Percentiles rank a stretch among this genome's conserved stretches.
These are phyloP conservation scores for Conus ventricosus DNA, from an alignment of 1,140 invertebrate genomes.

Conservation along the genomic window DNA sequence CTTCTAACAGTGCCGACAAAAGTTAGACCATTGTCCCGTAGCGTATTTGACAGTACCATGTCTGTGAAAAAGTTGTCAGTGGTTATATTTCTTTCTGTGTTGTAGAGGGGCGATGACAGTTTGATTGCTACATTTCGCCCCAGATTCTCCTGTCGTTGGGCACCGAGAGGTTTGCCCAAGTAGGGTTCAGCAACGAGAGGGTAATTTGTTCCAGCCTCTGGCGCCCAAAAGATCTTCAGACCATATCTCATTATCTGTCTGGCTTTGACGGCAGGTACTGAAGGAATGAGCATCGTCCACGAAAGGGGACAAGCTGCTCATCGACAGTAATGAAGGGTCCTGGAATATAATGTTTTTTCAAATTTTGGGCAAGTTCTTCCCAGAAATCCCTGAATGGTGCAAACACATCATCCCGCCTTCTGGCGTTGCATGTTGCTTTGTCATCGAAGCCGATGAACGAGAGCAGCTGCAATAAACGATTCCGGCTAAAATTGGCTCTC, in stretches of 20 bases:
- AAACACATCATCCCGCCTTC: constrained; percentile 32
- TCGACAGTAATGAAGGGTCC: constrained; percentile 55
- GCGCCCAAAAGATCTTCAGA: no score
- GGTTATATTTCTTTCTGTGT: no score
- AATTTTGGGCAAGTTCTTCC: constrained; percentile 39
- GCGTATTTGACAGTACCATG: no score
- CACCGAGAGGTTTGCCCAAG: no score
- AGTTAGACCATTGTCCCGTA: no score
- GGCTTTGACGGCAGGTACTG: neutral
- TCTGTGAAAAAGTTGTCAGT: no score
- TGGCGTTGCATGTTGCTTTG: constrained; percentile 41
- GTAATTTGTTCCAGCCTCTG: no score
- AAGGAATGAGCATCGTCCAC: constrained; percentile 51
- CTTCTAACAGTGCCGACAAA: no score
- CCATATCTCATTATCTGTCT: neutral
- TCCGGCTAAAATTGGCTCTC: neutral
- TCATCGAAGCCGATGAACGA: constrained; percentile 54
- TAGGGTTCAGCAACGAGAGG: no score
- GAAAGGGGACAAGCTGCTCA: constrained; percentile 43
- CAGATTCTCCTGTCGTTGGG: no score
- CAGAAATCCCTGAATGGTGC: constrained; percentile 56
- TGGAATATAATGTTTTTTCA: constrained; percentile 39
- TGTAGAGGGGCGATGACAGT: no score
- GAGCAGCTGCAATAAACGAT: constrained; percentile 32
- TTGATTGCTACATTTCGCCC: no score